Evolutionary conservation across 2,113 vertebrate genomes (phyloP).

Genomic region (Chiloscyllium plagiosum): DNA sequence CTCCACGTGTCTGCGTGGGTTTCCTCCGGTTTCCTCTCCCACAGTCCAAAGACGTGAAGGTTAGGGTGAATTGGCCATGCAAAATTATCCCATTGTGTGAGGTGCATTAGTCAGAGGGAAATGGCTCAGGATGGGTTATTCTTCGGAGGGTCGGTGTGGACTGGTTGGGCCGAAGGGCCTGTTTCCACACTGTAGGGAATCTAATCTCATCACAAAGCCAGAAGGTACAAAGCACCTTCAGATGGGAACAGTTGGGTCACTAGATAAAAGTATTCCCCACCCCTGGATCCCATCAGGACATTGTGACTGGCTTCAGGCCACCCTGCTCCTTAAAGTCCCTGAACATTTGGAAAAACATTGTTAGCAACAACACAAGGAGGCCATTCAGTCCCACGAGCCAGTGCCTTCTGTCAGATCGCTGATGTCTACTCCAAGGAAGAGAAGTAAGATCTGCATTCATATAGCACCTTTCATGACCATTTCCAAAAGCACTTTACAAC

Average conservation of each 20-base stretch:
- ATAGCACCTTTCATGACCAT: not conserved
- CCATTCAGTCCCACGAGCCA: not conserved
- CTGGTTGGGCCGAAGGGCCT: too few species aligned
- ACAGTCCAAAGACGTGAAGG: too few species aligned
- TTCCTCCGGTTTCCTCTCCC: too few species aligned
- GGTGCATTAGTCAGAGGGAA: too few species aligned
- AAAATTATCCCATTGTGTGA: too few species aligned
- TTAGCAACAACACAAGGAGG: not conserved
- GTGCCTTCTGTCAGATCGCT: not conserved
- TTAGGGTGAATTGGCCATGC: too few species aligned
- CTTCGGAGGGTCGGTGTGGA: too few species aligned
- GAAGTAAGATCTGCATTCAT: not conserved
- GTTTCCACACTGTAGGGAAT: too few species aligned
- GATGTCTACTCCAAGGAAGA: not conserved
- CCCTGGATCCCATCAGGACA: not conserved
- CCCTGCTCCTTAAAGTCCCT: not conserved
- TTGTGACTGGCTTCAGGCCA: not conserved
- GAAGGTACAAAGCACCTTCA: not conserved
- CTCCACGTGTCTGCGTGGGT: too few species aligned
- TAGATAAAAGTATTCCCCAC: not conserved
- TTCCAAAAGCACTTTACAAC: not conserved
- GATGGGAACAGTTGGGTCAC: not conserved
- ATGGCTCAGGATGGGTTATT: too few species aligned
- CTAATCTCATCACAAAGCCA: not conserved
- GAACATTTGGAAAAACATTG: not conserved